Evolutionary conservation across 2,797 vertebrate genomes (phyloP), one percentile per base, ranked within the genome.

Genomic region (Hypotaenidia philippensis): DNA sequence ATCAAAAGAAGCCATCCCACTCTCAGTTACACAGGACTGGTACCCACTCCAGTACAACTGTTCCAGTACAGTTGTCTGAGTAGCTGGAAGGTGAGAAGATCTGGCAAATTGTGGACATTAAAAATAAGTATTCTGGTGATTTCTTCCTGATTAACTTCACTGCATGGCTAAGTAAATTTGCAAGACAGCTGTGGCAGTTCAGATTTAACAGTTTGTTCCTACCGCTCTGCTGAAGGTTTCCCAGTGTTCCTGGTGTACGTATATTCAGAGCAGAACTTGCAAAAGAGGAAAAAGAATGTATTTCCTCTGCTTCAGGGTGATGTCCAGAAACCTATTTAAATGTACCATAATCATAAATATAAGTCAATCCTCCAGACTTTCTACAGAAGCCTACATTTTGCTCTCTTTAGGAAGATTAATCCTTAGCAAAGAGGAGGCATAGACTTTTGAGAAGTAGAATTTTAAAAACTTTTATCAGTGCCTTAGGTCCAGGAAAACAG

Each of bases 21-120:
- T 66, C 1, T 4, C 56, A n/a, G 17, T 29, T 70, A 44, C 25
- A 7, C 25, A 22, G 0, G 0, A 32, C 52, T 89, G 38, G 10
- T 45, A 26, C 20, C n/a, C 26, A 40, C 22, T 70, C 22, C 7
- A 10, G 36, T 36, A 36, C 36, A 36, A 36, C 66, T 55, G 17
- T 53, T 49, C 47, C n/a, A 45, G 20, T n/a, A 55, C 10, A 40
- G 47, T 17, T 68, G 11, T 41, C n/a, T 61, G 11, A 0, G 0
- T 60, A 49, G 23, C 11, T 70, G 20, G 13, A 32, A 49, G 15
- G 20, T 57, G 53, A 89, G 40, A 38, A 61, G 25, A 44, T 49
- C 17, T 61, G 20, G 6, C 18, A 89, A 31, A 6, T 40, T 77
- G 7, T 40, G 12, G 25, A 69, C 25, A 44, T 52, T 3, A 76